Evolutionary conservation across 2,888 invertebrate genomes (phyloP), one percentile per base, ranked within the genome.

Genomic region (Catocala sponsa): DNA sequence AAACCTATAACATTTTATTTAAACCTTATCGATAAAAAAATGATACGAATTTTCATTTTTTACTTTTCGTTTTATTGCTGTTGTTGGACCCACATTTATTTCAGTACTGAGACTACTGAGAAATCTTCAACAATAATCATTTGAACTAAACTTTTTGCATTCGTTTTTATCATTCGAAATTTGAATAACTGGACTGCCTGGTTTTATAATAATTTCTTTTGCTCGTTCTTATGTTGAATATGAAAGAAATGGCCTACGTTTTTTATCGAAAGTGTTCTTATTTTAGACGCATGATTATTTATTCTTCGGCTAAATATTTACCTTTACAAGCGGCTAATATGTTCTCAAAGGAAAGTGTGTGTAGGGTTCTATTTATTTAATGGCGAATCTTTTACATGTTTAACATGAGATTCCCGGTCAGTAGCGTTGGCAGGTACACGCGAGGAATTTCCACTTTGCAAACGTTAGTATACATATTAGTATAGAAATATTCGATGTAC

Each of bases 391-490:
- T 84, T 82, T 81, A 82, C 81, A 81, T 79, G 80, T 81, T 77
- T 78, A 85, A 81, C 78, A 81, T 81, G 79, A 84, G 81, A 74
- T 83, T 80, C 55, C 68, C 78, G 86, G 85, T 83, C 86, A 83
- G 82, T 77, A 83, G 70, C 69, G 59, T 79, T 81, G 75, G 78
- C 78, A 81, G 77, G 79, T 80, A 77, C 79, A 78, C 79, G 82
- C 59, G 59, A 82, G 85, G 89, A 87, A 91, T 91, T 90, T 89
- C 84, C 83, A 86, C 89, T 89, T 85, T 84, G 81, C 81, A 72
- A 80, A 82, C 80, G 80, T 80, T 81, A 77, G 76, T 76, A 63
- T 73, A 76, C 77, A 79, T 81, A 86, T 80, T 81, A 77, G 76
- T 76, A 63, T 73, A 76, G 77, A 79, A 81, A 86, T 85, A 83